Percentiles rank a stretch among this genome's conserved stretches.
Conservation (phyloP, 2,888 invertebrate genomes). For the Acleris literana region DNA sequence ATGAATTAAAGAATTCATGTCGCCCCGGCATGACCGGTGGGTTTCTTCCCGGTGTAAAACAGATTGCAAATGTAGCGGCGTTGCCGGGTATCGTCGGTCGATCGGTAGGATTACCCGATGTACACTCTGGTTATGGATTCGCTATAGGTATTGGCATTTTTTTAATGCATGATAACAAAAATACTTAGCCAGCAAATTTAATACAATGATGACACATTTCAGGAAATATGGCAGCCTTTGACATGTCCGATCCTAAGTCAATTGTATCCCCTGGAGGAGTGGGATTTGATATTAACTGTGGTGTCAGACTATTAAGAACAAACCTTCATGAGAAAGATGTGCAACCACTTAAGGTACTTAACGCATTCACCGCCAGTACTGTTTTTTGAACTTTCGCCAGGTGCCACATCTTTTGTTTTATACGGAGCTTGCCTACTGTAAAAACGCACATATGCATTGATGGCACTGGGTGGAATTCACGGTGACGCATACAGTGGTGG, state of each 20-base stretch:
- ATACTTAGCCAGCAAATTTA: neutral
- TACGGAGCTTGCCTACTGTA: too few relatives aligned
- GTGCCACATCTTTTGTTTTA: too few relatives aligned
- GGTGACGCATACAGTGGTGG: too few relatives aligned
- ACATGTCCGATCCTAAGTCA: slow-evolving; percentile 94
- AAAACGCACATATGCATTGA: too few relatives aligned
- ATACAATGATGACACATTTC: slow-evolving; percentile 41
- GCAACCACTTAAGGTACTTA: slow-evolving; percentile 93
- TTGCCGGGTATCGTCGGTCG: slow-evolving; percentile 97
- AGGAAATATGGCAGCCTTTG: slow-evolving; percentile 99
- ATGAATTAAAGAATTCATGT: slow-evolving; percentile 96
- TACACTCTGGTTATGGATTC: slow-evolving; percentile 99
- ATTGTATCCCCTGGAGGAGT: slow-evolving; percentile 99
- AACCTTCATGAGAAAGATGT: slow-evolving; percentile 97
- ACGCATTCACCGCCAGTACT: too few relatives aligned
- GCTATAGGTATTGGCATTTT: slow-evolving; percentile 89
- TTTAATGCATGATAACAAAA: neutral
- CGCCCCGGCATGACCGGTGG: slow-evolving; percentile 96
- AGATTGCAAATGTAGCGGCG: slow-evolving; percentile 99
- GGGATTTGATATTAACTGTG: slow-evolving; percentile 99
- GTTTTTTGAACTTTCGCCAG: too few relatives aligned
- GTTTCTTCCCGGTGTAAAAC: slow-evolving; percentile 98
- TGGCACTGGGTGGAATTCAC: too few relatives aligned
- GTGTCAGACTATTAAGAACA: slow-evolving; percentile 96
- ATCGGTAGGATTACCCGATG: slow-evolving; percentile 97